Percentiles rank a stretch among this genome's conserved stretches.
Evolutionary conservation across 2,888 invertebrate genomes (phyloP).

Genomic region (Ichneumoninae sp.): DNA sequence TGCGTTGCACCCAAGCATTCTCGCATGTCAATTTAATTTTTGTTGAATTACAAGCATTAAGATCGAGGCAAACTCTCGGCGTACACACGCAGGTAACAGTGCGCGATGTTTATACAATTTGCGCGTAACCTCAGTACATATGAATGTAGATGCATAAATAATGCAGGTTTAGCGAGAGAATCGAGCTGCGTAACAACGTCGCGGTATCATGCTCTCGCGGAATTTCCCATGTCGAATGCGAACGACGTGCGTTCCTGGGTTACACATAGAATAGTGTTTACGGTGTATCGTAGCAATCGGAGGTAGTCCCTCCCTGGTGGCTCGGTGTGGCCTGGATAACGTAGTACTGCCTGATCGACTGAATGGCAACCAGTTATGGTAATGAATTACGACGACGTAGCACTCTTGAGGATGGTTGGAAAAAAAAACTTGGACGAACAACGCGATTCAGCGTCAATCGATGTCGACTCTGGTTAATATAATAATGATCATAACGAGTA

Average conservation of each 20-base stretch:
- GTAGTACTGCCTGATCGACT: slow-evolving; percentile 35
- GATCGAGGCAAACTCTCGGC: neutral
- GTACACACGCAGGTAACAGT: slow-evolving; percentile 5
- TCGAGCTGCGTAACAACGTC: slow-evolving; percentile 34
- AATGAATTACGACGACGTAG: slow-evolving; percentile 50
- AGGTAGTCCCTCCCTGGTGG: slow-evolving; percentile 51
- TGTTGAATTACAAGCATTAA: slow-evolving; percentile 24
- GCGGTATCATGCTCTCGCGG: slow-evolving; percentile 56
- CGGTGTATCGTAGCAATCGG: slow-evolving; percentile 38
- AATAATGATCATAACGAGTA: neutral
- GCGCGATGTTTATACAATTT: neutral
- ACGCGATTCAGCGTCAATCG: slow-evolving; percentile 45
- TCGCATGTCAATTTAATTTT: slow-evolving; percentile 22
- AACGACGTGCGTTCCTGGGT: slow-evolving; percentile 4
- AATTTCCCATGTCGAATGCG: slow-evolving; percentile 46
- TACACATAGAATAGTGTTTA: slow-evolving; percentile 15
- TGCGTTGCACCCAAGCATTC: slow-evolving; percentile 3
- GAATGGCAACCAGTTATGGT: slow-evolving; percentile 64
- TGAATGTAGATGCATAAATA: slow-evolving; percentile 1
- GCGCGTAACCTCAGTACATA: neutral
- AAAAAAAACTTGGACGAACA: slow-evolving; percentile 27
- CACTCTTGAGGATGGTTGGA: slow-evolving; percentile 3
- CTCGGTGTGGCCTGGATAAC: slow-evolving; percentile 44
- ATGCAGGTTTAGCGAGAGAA: neutral
- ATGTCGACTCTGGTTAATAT: slow-evolving; percentile 16